Percentiles rank a stretch among this genome's conserved stretches.
These are phyloP conservation scores for Nibea coibor DNA, from an alignment of 2,113 vertebrate genomes.

Conservation along the genomic window DNA sequence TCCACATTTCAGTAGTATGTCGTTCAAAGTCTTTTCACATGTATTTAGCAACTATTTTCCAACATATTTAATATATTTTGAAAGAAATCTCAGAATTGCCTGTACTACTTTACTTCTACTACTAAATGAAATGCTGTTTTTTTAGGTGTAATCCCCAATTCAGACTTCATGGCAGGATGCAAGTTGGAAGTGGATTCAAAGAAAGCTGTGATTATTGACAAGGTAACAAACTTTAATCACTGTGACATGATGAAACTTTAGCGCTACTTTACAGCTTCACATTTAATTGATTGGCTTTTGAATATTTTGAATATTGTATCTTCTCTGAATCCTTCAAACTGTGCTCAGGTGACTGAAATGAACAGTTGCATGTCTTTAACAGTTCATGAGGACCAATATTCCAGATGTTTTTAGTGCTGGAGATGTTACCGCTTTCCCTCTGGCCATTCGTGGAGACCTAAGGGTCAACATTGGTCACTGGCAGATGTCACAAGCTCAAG, in stretches of 20 bases:
- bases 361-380: not conserved
- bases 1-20: too few species aligned
- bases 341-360: not conserved
- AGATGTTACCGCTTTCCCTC: conserved; percentile 89
- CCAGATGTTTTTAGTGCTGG: conserved; percentile 87
- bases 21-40: too few species aligned
- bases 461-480: conserved; percentile 87
- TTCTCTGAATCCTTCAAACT: not conserved
- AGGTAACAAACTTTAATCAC: conserved; percentile 78
- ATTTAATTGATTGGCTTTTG: not conserved
- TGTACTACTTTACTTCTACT: too few species aligned
- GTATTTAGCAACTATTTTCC: too few species aligned
- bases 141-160: conserved; percentile 86
- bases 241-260: not conserved
- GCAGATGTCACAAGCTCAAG: conserved; percentile 90
- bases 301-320: not conserved
- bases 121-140: conserved; percentile 12
- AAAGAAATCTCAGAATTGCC: too few species aligned
- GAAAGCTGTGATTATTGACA: conserved; percentile 86
- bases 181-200: conserved; percentile 78
- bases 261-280: not conserved
- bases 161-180: conserved; percentile 84
- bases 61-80: too few species aligned
- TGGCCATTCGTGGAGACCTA: conserved; percentile 76
- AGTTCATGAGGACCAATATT: conserved; percentile 90